These are phyloP conservation scores for Dryobota labecula DNA, from an alignment of 2,888 invertebrate species.

Conservation along the genomic window DNA sequence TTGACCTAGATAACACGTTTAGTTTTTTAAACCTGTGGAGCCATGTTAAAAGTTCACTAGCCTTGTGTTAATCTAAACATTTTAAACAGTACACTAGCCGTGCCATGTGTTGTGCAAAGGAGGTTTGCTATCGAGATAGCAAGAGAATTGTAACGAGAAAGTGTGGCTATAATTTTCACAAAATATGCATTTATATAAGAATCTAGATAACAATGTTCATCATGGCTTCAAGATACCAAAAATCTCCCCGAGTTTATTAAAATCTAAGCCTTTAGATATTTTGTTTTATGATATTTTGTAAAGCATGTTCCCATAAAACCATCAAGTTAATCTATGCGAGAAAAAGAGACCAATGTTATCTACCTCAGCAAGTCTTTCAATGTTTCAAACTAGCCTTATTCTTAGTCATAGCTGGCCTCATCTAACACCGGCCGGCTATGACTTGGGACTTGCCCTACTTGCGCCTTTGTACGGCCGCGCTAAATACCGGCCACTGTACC, in stretches of 20 bases:
- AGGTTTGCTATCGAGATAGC: constrained; percentile 8
- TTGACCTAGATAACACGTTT: neutral
- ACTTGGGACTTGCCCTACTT: constrained; percentile 56
- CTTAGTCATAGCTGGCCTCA: constrained; percentile 34
- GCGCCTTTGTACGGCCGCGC: constrained; percentile 53
- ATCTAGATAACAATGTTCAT: too few species aligned
- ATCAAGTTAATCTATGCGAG: too few species aligned
- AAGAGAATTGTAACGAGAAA: constrained; percentile 5
- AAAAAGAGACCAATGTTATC: too few species aligned
- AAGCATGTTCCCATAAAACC: too few species aligned
- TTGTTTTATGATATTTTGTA: too few species aligned
- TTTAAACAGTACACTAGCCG: neutral
- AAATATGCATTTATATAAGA: too few species aligned
- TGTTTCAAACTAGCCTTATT: constrained; percentile 19
- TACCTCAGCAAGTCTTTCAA: constrained; percentile 15
- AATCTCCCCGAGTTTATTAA: too few species aligned
- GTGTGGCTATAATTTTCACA: too few species aligned
- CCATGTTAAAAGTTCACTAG: constrained; percentile 17
- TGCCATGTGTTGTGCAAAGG: neutral
- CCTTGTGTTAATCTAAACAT: constrained; percentile 16
- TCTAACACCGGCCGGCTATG: constrained; percentile 10
- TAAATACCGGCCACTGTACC: constrained; percentile 60
- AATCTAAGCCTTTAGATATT: too few species aligned
- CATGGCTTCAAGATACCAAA: too few species aligned
- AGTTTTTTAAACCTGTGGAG: neutral